Conservation (phyloP, 2,113 vertebrate species). For the Laticauda colubrina region DNA sequence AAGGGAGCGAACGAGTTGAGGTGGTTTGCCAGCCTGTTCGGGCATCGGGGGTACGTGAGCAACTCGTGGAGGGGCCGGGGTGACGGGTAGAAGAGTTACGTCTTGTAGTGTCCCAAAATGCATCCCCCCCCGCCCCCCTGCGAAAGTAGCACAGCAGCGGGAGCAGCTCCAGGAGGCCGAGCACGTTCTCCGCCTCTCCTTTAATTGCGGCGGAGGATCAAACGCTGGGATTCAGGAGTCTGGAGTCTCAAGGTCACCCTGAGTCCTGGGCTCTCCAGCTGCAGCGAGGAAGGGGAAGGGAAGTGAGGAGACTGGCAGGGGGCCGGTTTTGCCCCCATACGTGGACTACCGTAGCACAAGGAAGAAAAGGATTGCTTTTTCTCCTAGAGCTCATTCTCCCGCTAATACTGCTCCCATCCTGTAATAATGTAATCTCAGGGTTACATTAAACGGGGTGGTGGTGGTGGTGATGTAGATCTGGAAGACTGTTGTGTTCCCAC, state of each 20-base stretch:
- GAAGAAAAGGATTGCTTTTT: not conserved
- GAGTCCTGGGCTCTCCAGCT: slow-evolving; percentile 43
- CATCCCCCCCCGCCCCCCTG: too few species aligned
- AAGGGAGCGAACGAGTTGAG: not conserved
- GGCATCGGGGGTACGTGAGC: not conserved
- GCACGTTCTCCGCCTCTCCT: not conserved
- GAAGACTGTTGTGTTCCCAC: not conserved
- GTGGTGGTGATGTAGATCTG: not conserved
- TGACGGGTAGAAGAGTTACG: not conserved
- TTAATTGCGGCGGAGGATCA: slow-evolving; percentile 30
- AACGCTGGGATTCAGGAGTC: slow-evolving; percentile 12
- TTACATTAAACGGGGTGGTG: not conserved
- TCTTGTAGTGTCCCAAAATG: not conserved
- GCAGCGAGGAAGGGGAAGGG: slow-evolving; percentile 1
- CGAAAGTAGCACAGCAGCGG: not conserved
- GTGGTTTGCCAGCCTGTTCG: not conserved
- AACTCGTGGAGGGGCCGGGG: too few species aligned
- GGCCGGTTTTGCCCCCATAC: slow-evolving; percentile 3
- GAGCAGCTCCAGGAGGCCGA: slow-evolving; percentile 12
- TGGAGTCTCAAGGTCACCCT: slow-evolving; percentile 69
- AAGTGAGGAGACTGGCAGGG: not conserved
- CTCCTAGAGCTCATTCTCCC: not conserved
- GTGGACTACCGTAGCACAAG: not conserved
- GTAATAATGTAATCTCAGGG: not conserved
- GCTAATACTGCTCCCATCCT: not conserved